Evolutionary conservation across 2,888 invertebrate genomes (phyloP).

Genomic region (Amphipoea oculea): DNA sequence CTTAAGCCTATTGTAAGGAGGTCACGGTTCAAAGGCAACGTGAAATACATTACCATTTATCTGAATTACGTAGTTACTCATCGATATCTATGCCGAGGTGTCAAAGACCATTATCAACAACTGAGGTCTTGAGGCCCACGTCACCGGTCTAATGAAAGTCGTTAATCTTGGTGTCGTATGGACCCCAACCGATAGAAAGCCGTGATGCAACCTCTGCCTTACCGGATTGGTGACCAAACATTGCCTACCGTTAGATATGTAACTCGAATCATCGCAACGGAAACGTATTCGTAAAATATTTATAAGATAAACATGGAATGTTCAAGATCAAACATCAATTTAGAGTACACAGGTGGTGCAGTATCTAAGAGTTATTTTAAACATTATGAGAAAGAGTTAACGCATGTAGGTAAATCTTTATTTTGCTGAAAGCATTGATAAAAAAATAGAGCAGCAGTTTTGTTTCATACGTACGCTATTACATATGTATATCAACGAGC

Average conservation of each 20-base stretch:
- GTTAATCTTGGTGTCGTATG: constrained; percentile 76
- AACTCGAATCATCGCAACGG: constrained; percentile 52
- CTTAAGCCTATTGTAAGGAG: constrained; percentile 30
- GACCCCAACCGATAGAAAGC: constrained; percentile 78
- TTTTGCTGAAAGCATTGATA: background rate
- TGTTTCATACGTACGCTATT: background rate
- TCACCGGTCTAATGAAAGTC: constrained; percentile 77
- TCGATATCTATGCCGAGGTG: constrained; percentile 64
- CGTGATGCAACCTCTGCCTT: constrained; percentile 75
- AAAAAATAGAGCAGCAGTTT: background rate
- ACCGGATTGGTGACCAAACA: constrained; percentile 72
- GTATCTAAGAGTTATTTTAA: background rate
- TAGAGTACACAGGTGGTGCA: constrained; percentile 3
- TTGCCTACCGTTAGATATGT: constrained; percentile 62
- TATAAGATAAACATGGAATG: constrained; percentile 48
- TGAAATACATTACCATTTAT: constrained; percentile 65
- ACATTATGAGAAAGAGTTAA: background rate
- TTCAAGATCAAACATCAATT: constrained; percentile 48
- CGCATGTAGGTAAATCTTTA: background rate
- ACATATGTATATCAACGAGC: background rate
- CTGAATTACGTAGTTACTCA: constrained; percentile 66
- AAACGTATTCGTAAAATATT: constrained; percentile 52
- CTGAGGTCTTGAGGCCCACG: constrained; percentile 62
- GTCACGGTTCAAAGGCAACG: constrained; percentile 59
- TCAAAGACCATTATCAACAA: constrained; percentile 71